These are phyloP conservation scores for Polyommatus icarus DNA, from an alignment of 2,888 invertebrate genomes.

Conservation along the genomic window DNA sequence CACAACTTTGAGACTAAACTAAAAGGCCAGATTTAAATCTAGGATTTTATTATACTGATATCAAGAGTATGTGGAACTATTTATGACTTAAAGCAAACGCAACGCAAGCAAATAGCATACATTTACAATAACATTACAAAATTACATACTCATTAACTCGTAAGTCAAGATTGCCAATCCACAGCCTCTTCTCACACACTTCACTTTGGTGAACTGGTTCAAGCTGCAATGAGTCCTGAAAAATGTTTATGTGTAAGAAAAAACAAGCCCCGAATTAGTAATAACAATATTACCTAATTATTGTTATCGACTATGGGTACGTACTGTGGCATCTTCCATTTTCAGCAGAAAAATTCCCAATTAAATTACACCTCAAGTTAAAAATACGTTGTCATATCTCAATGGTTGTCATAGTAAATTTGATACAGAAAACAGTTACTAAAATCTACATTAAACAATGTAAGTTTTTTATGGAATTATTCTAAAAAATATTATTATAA, in stretches of 20 bases:
- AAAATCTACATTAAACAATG: too few species aligned
- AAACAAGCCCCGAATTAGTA: not conserved
- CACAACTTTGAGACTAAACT: too few species aligned
- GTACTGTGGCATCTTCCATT: constrained; percentile 61
- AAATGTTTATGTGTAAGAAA: not conserved
- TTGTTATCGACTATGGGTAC: constrained; percentile 37
- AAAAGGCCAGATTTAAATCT: too few species aligned
- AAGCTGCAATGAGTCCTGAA: constrained; percentile 75
- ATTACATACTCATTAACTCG: constrained; percentile 95
- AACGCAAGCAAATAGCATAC: not conserved
- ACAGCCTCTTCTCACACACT: constrained; percentile 86
- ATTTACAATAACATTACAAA: constrained; percentile 40
- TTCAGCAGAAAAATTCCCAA: not conserved
- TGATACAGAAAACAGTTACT: not conserved
- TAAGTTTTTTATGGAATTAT: too few species aligned
- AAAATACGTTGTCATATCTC: not conserved
- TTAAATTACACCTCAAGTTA: not conserved
- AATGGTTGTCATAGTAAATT: not conserved
- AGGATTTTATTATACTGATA: too few species aligned
- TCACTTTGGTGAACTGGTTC: constrained; percentile 78
- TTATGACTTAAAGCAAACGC: too few species aligned
- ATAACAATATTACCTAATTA: not conserved
- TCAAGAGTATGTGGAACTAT: too few species aligned
- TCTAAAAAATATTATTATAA: not conserved
- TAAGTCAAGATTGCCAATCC: constrained; percentile 95